Evolutionary conservation across 35 echinoderm and acorn worm species (phyloP).

Genomic region (Ophiothrix spiculata): DNA sequence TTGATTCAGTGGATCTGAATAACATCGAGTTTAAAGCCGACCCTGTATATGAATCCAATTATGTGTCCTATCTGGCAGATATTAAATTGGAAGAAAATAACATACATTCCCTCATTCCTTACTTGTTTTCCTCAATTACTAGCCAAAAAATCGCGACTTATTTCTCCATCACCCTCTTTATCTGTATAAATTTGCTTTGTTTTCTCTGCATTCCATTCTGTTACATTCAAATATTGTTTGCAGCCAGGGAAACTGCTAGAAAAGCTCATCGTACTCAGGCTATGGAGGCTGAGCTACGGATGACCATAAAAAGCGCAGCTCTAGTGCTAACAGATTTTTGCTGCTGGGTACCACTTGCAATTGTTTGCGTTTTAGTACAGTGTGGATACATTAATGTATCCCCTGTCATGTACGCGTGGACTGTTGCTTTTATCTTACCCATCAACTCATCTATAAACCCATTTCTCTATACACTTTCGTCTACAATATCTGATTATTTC

Average conservation of each 20-base stretch:
- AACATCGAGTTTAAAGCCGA: too few relatives aligned
- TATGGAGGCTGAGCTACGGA: constrained; percentile 16
- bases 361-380: constrained; percentile 40
- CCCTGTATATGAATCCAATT: too few relatives aligned
- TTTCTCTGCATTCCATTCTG: constrained; percentile 29
- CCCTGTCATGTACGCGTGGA: constrained; percentile 61
- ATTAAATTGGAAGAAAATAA: too few relatives aligned
- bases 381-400: neutral
- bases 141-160: neutral
- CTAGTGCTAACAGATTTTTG: constrained; percentile 41
- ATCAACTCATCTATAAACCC: constrained; percentile 86
- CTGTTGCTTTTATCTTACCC: constrained; percentile 65
- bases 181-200: constrained; percentile 29
- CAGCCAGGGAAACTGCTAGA: constrained; percentile 4
- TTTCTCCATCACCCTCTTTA: constrained; percentile 36
- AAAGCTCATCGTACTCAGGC: neutral
- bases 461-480: constrained; percentile 55
- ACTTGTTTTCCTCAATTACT: constrained; percentile 20
- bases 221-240: constrained; percentile 37
- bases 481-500: too few relatives aligned
- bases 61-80: too few relatives aligned
- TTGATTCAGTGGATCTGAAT: neutral
- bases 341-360: constrained; percentile 54
- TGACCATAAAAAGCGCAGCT: constrained; percentile 39
- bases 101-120: neutral